Conservation (phyloP, 2,113 vertebrate species). For the Hemicordylus capensis region DNA sequence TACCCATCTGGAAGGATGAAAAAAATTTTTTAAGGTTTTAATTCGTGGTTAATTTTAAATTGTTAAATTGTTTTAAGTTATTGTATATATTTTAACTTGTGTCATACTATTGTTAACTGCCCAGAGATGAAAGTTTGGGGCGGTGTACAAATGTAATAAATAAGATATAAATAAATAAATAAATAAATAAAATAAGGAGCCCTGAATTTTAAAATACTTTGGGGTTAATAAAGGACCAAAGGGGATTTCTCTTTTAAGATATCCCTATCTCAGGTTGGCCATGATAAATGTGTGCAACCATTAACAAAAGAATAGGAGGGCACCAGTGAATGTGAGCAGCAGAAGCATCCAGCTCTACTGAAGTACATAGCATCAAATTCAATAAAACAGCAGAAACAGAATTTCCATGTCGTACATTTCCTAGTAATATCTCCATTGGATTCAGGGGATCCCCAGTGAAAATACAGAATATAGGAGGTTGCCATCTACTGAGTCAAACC, state of each 20-base stretch:
- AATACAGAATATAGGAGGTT: too few relatives aligned
- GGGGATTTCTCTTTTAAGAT: conserved; percentile 35
- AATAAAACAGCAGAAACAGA: neutral
- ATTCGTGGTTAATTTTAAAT: too few relatives aligned
- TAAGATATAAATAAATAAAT: too few relatives aligned
- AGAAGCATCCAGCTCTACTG: neutral
- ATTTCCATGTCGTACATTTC: neutral
- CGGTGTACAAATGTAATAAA: too few relatives aligned
- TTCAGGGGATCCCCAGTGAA: neutral
- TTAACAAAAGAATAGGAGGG: neutral
- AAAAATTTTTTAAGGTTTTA: too few relatives aligned
- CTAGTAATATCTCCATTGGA: neutral
- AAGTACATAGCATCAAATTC: neutral
- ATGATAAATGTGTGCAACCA: conserved; percentile 6
- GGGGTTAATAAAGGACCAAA: conserved; percentile 51
- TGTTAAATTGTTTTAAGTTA: too few relatives aligned
- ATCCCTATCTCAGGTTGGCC: conserved; percentile 15
- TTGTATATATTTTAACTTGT: too few relatives aligned
- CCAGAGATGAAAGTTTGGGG: too few relatives aligned
- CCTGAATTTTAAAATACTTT: conserved; percentile 33
- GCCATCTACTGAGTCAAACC: too few relatives aligned
- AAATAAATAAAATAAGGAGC: too few relatives aligned
- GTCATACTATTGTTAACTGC: too few relatives aligned
- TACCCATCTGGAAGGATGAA: conserved; percentile 58
- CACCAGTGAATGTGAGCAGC: neutral